phyloP scores from a whole-genome alignment of 2,797 vertebrate genomes.

The Leptatherina wallacei region DNA sequence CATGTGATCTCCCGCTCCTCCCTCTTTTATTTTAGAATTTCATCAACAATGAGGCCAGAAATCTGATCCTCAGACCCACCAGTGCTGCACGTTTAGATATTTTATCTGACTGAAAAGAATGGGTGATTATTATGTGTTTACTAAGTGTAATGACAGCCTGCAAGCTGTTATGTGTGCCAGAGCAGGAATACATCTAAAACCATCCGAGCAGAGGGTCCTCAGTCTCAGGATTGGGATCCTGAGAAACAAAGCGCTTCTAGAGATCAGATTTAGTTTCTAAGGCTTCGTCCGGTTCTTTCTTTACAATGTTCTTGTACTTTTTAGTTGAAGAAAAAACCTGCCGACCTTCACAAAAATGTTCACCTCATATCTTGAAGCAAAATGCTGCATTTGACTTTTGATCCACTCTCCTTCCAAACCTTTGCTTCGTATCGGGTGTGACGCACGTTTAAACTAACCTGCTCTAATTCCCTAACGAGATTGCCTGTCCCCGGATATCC shows the following conservation, averaged over 20 bases:
- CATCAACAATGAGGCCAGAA: background rate
- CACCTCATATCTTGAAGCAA: background rate
- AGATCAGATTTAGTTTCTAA: background rate
- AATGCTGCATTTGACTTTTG: conserved; percentile 46
- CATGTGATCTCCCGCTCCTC: background rate
- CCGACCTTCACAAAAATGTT: background rate
- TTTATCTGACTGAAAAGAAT: background rate
- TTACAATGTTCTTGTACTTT: background rate
- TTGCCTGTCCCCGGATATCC: conserved; percentile 82
- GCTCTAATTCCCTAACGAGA: conserved; percentile 84
- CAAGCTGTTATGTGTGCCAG: background rate
- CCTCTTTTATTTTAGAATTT: rapidly evolving
- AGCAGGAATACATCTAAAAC: background rate
- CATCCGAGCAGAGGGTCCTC: background rate
- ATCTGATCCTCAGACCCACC: background rate
- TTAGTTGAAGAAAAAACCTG: background rate
- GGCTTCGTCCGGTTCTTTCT: background rate
- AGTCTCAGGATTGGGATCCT: background rate
- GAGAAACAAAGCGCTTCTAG: background rate
- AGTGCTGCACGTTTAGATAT: background rate
- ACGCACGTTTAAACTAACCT: conserved; percentile 76
- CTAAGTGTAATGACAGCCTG: background rate
- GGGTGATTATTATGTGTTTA: background rate
- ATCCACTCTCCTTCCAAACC: conserved; percentile 34
- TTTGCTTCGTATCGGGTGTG: conserved; percentile 62